phyloP scores from a whole-genome alignment of 2,797 vertebrate genomes.

The Artibeus lituratus region DNA sequence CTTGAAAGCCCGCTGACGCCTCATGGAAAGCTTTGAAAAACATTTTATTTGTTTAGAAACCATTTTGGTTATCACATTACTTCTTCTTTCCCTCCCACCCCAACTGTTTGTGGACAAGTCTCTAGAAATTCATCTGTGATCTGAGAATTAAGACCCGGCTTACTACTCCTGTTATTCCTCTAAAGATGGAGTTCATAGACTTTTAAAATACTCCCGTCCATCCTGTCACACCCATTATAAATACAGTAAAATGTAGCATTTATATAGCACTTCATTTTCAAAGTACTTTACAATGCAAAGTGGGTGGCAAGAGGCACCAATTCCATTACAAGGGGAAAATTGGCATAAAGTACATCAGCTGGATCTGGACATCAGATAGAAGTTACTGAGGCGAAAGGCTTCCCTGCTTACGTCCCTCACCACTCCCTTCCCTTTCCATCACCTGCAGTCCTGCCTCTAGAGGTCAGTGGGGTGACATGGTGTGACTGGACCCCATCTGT shows the following conservation, averaged over 20 bases:
- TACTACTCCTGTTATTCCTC: not conserved
- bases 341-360: not conserved
- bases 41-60: slow-evolving; percentile 78
- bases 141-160: slow-evolving; percentile 29
- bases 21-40: slow-evolving; percentile 77
- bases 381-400: not conserved
- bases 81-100: slow-evolving; percentile 70
- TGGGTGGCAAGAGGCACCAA: slow-evolving; percentile 47
- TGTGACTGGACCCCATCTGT: not conserved
- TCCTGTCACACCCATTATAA: slow-evolving; percentile 23
- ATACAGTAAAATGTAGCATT: not conserved
- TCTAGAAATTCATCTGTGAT: slow-evolving; percentile 35
- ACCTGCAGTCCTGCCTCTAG: not conserved
- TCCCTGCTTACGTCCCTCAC: not conserved
- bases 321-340: not conserved
- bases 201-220: slow-evolving; percentile 2
- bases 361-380: not conserved
- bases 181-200: not conserved
- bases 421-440: not conserved
- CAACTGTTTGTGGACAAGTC: slow-evolving; percentile 54
- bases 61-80: slow-evolving; percentile 73
- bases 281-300: slow-evolving; percentile 38
- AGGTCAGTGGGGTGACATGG: not conserved
- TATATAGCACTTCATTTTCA: slow-evolving; percentile 39
- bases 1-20: slow-evolving; percentile 59